Evolutionary conservation across 2,797 vertebrate species (phyloP).

Genomic region (Strix occidentalis): DNA sequence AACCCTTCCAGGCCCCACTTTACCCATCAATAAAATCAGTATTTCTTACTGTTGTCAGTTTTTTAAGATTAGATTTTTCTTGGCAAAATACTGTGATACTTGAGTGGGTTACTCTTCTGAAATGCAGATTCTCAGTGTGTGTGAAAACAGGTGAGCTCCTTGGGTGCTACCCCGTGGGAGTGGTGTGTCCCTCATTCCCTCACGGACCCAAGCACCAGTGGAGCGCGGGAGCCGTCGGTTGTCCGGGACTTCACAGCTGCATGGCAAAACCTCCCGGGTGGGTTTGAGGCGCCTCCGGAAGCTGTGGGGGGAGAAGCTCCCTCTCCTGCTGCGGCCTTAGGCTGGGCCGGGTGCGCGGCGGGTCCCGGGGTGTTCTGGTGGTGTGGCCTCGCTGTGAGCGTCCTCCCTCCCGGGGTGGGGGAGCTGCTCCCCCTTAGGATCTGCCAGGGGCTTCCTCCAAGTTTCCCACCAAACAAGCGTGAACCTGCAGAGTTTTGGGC

Average conservation of each 20-base stretch:
- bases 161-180: background rate
- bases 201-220: rapidly evolving
- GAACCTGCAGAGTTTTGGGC: background rate
- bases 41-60: background rate
- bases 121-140: background rate
- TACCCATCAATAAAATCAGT: background rate
- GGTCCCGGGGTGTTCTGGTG: background rate
- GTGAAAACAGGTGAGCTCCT: background rate
- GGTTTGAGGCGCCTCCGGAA: too few species aligned
- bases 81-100: background rate
- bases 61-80: background rate
- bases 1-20: background rate
- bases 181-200: background rate
- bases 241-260: too few species aligned
- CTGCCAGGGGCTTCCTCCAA: background rate
- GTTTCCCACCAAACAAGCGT: background rate
- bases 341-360: background rate
- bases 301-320: too few species aligned
- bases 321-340: background rate
- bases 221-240: background rate
- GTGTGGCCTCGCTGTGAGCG: rapidly evolving
- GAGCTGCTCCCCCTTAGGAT: background rate
- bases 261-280: too few species aligned
- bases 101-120: background rate
- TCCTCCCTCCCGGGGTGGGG: background rate